These are phyloP conservation scores for Sturnira hondurensis DNA, from an alignment of 2,113 vertebrate genomes.

Conservation along the genomic window DNA sequence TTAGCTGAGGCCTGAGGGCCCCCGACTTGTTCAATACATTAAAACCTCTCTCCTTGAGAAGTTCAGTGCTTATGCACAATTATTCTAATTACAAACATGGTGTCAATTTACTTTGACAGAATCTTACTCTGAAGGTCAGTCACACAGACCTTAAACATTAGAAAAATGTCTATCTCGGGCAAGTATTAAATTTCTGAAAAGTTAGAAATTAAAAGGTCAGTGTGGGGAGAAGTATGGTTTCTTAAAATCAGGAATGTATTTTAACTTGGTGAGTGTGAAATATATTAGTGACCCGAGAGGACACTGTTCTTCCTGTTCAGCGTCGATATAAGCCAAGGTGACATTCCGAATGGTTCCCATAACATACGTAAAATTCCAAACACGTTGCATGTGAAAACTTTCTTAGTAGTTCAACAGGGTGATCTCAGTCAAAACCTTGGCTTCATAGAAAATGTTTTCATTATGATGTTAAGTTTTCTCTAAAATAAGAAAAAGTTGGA, in stretches of 20 bases:
- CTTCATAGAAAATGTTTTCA: conserved; percentile 43
- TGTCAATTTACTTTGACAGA: conserved; percentile 32
- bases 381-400: neutral
- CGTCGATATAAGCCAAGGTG: neutral
- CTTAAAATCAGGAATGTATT: conserved; percentile 21
- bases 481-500: conserved; percentile 64
- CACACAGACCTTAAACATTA: neutral
- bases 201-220: neutral
- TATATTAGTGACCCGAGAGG: neutral
- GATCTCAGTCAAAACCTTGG: conserved; percentile 47
- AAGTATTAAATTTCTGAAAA: conserved; percentile 45
- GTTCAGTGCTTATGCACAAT: neutral
- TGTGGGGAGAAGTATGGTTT: neutral
- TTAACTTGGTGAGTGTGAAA: conserved; percentile 7
- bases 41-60: neutral
- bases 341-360: neutral
- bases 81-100: neutral
- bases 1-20: conserved; percentile 29
- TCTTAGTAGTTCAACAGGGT: conserved; percentile 26
- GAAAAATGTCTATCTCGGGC: neutral
- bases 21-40: neutral
- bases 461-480: conserved; percentile 59
- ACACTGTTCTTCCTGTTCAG: neutral
- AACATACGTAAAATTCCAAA: neutral
- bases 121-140: conserved; percentile 1